Evolutionary conservation across 2,888 invertebrate species (phyloP).

Genomic region (Ophraella communa): DNA sequence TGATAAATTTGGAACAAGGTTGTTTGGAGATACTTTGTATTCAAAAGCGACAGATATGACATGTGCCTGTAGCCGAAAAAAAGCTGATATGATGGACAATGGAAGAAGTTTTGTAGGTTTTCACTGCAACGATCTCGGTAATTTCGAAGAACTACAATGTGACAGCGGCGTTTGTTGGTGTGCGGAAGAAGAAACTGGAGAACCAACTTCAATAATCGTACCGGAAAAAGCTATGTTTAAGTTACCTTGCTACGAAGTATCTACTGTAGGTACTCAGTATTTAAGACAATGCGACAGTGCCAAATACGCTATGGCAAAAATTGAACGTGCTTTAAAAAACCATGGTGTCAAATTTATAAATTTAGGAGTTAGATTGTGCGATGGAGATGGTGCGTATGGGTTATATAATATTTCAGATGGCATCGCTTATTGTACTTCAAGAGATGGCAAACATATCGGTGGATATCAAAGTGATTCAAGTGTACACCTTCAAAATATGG

Average conservation of each 20-base stretch:
- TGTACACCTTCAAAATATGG: constrained; percentile 56
- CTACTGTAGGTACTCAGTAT: constrained; percentile 65
- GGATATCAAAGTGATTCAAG: constrained; percentile 61
- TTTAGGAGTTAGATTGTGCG: constrained; percentile 65
- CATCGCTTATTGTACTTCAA: constrained; percentile 67
- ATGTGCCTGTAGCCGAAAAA: constrained; percentile 71
- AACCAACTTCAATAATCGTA: constrained; percentile 66
- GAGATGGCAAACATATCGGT: constrained; percentile 65
- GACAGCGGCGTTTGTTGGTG: constrained; percentile 74
- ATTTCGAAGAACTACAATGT: constrained; percentile 74
- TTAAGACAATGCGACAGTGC: constrained; percentile 72
- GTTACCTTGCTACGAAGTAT: constrained; percentile 67
- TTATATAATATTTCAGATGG: constrained; percentile 63
- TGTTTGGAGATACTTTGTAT: constrained; percentile 72
- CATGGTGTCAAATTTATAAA: constrained; percentile 68
- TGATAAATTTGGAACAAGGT: constrained; percentile 65
- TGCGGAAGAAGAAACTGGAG: constrained; percentile 67
- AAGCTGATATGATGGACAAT: constrained; percentile 62
- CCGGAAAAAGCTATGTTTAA: constrained; percentile 65
- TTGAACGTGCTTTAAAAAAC: constrained; percentile 63
- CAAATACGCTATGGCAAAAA: constrained; percentile 62
- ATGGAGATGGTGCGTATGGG: constrained; percentile 72
- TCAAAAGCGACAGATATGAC: constrained; percentile 67
- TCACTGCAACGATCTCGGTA: constrained; percentile 70
- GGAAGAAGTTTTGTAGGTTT: constrained; percentile 63